Evolutionary conservation across 2,797 vertebrate species (phyloP).

Genomic region (Spheniscus humboldti): DNA sequence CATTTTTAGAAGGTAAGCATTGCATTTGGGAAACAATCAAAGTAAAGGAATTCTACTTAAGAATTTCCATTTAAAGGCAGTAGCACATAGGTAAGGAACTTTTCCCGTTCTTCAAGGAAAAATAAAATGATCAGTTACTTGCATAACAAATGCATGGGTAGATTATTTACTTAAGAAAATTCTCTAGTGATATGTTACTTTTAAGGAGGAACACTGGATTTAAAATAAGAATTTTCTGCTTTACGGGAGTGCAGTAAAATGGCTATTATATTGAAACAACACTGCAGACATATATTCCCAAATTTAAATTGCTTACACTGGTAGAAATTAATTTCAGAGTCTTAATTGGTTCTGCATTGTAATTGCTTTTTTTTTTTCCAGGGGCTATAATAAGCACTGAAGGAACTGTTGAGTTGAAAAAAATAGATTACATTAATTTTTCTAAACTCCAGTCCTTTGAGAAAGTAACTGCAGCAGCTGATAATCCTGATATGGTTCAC

Average conservation of each 20-base stretch:
- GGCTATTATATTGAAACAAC: background rate
- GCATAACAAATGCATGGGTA: background rate
- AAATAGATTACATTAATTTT: slow-evolving; percentile 72
- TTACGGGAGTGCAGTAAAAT: background rate
- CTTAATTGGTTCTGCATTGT: background rate
- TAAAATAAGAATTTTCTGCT: background rate
- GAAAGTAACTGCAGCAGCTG: slow-evolving; percentile 72
- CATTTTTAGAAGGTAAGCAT: slow-evolving; percentile 78
- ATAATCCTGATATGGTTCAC: slow-evolving; percentile 69
- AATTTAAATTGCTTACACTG: background rate
- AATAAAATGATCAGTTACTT: background rate
- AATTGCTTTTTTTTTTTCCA: slow-evolving; percentile 11
- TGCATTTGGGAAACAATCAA: background rate
- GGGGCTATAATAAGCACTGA: slow-evolving; percentile 73
- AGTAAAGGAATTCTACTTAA: background rate
- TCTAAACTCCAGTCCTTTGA: slow-evolving; percentile 73
- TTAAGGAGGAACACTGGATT: background rate
- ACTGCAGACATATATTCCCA: background rate
- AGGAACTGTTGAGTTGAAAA: slow-evolving; percentile 72
- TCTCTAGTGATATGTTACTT: background rate
- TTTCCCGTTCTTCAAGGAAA: background rate
- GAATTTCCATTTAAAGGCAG: background rate
- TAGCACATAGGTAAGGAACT: background rate
- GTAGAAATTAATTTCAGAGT: background rate
- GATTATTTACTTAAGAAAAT: background rate